Conservation (phyloP, 2,888 invertebrate genomes). For the Galerucella nymphaeae region DNA sequence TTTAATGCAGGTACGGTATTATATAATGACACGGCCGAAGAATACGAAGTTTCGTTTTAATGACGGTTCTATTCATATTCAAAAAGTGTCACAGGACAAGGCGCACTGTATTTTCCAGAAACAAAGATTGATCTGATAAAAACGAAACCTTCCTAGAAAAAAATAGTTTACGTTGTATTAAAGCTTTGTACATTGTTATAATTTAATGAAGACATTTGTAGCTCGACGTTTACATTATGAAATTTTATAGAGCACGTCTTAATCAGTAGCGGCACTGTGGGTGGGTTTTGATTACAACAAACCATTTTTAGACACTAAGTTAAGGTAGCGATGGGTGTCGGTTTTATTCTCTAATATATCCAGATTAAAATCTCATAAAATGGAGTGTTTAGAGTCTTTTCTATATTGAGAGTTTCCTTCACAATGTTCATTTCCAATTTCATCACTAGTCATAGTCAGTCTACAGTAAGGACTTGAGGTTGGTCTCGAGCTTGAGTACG, state of each 20-base stretch:
- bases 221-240: slow-evolving; percentile 34
- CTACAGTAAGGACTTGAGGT: too few relatives aligned
- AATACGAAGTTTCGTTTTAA: slow-evolving; percentile 44
- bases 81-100: slow-evolving; percentile 43
- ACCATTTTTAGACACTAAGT: too few relatives aligned
- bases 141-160: slow-evolving; percentile 44
- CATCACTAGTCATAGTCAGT: too few relatives aligned
- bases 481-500: too few relatives aligned
- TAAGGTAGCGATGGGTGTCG: too few relatives aligned
- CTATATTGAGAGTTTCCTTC: too few relatives aligned
- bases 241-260: slow-evolving; percentile 42
- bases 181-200: slow-evolving; percentile 38
- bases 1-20: slow-evolving; percentile 36
- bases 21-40: slow-evolving; percentile 40
- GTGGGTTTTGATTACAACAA: too few relatives aligned
- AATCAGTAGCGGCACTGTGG: slow-evolving; percentile 14
- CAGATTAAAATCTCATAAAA: too few relatives aligned
- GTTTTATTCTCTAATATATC: too few relatives aligned
- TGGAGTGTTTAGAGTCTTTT: too few relatives aligned
- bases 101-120: slow-evolving; percentile 34
- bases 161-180: slow-evolving; percentile 39
- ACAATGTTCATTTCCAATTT: too few relatives aligned
- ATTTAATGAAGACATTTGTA: slow-evolving; percentile 41
- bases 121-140: slow-evolving; percentile 45
- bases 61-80: slow-evolving; percentile 48